These are phyloP conservation scores for Onychomys leucogaster DNA, from an alignment of 2,797 vertebrate genomes.

Conservation along the genomic window DNA sequence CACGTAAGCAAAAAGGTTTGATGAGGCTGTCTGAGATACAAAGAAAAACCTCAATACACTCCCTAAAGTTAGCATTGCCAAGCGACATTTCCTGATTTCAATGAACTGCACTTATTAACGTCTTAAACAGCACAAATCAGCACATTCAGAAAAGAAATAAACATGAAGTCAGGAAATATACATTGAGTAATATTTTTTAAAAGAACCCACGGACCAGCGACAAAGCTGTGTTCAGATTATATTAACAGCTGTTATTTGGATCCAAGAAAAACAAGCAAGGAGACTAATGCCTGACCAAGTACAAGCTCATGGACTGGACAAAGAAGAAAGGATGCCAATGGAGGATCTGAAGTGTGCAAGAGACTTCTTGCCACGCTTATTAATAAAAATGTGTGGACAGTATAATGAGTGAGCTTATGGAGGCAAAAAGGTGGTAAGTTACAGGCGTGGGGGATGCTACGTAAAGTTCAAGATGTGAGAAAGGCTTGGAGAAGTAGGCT, in stretches of 20 bases:
- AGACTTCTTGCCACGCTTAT: neutral
- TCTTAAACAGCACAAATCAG: neutral
- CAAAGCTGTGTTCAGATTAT: neutral
- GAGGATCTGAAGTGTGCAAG: neutral
- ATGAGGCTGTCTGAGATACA: neutral
- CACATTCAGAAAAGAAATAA: neutral
- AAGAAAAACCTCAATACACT: neutral
- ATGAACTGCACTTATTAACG: neutral
- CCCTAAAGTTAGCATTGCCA: neutral
- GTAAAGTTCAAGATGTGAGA: neutral
- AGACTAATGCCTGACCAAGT: neutral
- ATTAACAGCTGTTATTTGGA: constrained; percentile 11
- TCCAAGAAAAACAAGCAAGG: constrained; percentile 1
- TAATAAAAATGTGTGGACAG: neutral
- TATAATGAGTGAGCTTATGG: neutral
- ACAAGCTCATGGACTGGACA: neutral
- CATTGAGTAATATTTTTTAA: neutral
- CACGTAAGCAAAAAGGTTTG: neutral
- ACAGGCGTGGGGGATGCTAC: neutral
- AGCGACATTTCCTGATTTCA: neutral
- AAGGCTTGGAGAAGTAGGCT: constrained; percentile 39
- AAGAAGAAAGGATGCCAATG: neutral
- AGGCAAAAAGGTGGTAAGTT: neutral
- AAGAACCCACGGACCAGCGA: neutral
- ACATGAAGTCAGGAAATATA: neutral